Evolutionary conservation across 2,797 vertebrate genomes (phyloP).

Genomic region (Rhynchonycteris naso): DNA sequence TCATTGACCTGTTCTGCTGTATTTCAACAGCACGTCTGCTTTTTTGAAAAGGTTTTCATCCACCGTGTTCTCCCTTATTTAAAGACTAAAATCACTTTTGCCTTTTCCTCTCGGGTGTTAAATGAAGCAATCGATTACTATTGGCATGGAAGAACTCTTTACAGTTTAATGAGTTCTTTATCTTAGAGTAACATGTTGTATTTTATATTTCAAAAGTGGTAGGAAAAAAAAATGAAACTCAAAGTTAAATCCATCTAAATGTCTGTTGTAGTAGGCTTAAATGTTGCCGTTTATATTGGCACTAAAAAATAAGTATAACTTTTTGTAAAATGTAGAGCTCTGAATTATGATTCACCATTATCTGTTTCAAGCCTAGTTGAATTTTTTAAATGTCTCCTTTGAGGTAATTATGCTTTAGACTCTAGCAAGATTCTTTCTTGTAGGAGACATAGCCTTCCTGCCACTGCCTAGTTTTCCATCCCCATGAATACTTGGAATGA

Average conservation of each 20-base stretch:
- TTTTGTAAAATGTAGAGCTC: conserved; percentile 59
- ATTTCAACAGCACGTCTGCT: not conserved
- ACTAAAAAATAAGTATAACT: conserved; percentile 1
- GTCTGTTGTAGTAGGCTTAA: conserved; percentile 23
- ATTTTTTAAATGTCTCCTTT: conserved; percentile 49
- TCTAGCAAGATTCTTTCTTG: not conserved
- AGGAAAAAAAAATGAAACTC: conserved; percentile 41
- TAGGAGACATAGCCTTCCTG: not conserved
- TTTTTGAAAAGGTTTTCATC: conserved; percentile 61
- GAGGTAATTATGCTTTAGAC: not conserved
- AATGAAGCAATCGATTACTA: conserved; percentile 36
- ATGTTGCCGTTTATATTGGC: conserved; percentile 2
- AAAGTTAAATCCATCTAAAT: conserved; percentile 45
- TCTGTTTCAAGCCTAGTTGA: not conserved
- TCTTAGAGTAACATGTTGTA: conserved; percentile 51
- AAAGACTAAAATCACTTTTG: conserved; percentile 57
- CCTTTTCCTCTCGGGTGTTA: conserved; percentile 61
- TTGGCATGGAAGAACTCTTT: conserved; percentile 25
- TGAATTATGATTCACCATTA: conserved; percentile 54
- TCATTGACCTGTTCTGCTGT: conserved; percentile 49
- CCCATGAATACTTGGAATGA: not conserved
- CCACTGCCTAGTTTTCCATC: not conserved
- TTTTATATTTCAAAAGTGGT: conserved; percentile 54
- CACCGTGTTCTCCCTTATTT: conserved; percentile 10
- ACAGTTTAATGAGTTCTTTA: conserved; percentile 67